Evolutionary conservation across 1,140 invertebrate species (phyloP).

Genomic region (Drosophila albomicans): DNA sequence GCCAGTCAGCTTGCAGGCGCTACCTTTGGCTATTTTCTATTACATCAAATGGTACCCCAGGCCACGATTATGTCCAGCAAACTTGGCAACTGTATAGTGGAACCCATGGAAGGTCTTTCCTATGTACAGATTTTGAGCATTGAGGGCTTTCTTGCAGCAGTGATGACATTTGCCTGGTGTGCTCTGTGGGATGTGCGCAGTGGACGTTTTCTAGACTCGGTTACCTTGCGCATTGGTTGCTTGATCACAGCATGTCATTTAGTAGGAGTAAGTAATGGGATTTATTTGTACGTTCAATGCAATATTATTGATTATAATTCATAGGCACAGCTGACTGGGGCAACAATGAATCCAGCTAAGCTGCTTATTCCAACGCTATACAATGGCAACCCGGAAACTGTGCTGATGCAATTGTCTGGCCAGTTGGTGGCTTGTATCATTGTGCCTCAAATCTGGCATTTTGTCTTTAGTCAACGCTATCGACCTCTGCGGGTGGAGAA

Average conservation of each 20-base stretch:
- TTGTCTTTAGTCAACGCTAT: constrained; percentile 21
- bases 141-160: constrained; percentile 42
- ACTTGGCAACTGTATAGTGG: constrained; percentile 36
- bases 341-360: constrained; percentile 56
- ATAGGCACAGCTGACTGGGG: constrained; percentile 48
- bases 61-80: constrained; percentile 32
- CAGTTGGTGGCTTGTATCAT: constrained; percentile 44
- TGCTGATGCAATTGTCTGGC: constrained; percentile 43
- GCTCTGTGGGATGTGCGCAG: constrained; percentile 63
- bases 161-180: constrained; percentile 53
- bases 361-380: constrained; percentile 39
- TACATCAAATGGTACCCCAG: constrained; percentile 45
- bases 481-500: neutral
- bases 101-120: constrained; percentile 36
- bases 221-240: constrained; percentile 55
- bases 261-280: constrained; percentile 37
- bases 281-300: neutral
- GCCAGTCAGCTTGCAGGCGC: constrained; percentile 46
- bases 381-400: constrained; percentile 32
- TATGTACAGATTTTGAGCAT: constrained; percentile 31
- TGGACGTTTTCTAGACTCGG: constrained; percentile 57
- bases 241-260: constrained; percentile 48
- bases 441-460: constrained; percentile 50
- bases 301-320: neutral
- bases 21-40: constrained; percentile 31